These are phyloP conservation scores for Folsomia candida DNA, from an alignment of 2,888 invertebrate species.

Conservation along the genomic window DNA sequence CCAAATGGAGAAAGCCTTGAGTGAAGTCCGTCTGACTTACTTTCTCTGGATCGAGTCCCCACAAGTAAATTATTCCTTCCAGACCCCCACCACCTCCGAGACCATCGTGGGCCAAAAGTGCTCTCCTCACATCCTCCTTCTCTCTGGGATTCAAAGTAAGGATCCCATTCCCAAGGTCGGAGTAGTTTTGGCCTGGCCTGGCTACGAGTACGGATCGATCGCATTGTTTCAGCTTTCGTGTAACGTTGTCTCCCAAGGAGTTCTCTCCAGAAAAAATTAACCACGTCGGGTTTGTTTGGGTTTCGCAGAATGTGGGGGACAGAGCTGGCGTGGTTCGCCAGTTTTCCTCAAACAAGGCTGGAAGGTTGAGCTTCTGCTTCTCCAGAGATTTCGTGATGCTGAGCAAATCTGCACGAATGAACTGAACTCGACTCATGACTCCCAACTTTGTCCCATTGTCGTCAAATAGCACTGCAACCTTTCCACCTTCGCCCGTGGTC, in stretches of 20 bases:
- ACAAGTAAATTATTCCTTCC: slow-evolving; percentile 38
- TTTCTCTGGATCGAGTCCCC: slow-evolving; percentile 22
- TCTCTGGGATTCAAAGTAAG: too few species aligned
- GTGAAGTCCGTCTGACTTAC: slow-evolving; percentile 14
- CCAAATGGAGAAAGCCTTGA: slow-evolving; percentile 25
- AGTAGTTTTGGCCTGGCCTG: too few species aligned
- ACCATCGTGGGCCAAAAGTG: slow-evolving; percentile 10
- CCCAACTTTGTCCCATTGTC: slow-evolving; percentile 4
- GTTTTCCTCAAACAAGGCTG: slow-evolving; percentile 22
- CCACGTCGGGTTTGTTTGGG: too few species aligned
- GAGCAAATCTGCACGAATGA: slow-evolving; percentile 18
- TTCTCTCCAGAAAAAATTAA: too few species aligned
- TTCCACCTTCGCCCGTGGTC: not conserved
- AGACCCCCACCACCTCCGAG: slow-evolving; percentile 5
- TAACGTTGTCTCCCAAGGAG: too few species aligned
- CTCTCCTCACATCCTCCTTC: slow-evolving; percentile 19
- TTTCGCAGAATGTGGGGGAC: too few species aligned
- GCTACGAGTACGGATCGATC: too few species aligned
- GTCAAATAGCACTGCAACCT: slow-evolving; percentile 6
- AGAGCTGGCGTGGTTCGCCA: slow-evolving; percentile 18
- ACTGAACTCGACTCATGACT: slow-evolving; percentile 10
- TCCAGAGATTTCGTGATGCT: slow-evolving; percentile 15
- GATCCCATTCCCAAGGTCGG: too few species aligned
- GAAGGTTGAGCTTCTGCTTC: slow-evolving; percentile 19
- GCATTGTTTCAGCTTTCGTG: too few species aligned